Evolutionary conservation across 1,140 invertebrate genomes (phyloP), one percentile per base, ranked within the genome.

Genomic region (Trichomalopsis sarcophagae): DNA sequence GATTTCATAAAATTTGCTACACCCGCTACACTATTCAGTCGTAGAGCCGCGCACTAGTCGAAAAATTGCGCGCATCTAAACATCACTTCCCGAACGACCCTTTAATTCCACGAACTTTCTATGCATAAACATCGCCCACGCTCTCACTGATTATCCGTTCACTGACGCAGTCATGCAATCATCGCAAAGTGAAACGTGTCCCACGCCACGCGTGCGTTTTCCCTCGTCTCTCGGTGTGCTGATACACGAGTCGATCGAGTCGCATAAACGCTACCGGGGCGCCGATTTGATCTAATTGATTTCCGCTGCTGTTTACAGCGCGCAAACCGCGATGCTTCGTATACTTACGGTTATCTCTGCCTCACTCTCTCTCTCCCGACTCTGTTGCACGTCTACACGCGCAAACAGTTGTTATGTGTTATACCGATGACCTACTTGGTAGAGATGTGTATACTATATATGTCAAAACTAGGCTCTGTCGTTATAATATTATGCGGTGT

Each of bases 281-380:
- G 55, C 55, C 55, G 55, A 62, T 62, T 44, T 62, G 55, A 62
- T 62, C 55, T 62, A 62, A 62, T 62, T 62, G 55, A 62, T 62
- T 62, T 62, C 55, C 55, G 55, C 21, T n/a, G 7, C 55, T n/a
- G 55, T 62, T 62, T 62, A 21, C 55, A 62, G 1, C 21, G 17
- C 17, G 55, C 55, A 62, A 62, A 62, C 55, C 17, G 17, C 55
- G 21, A 62, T 5, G 55, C 55, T 62, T 21, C 55, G 17, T 62
- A 36, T 36, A 62, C 55, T 62, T 62, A 27, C 27, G 55, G 40
- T 40, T 62, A n/a, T n/a, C n/a, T n/a, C n/a, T n/a, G 6, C 5
- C 17, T 21, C 17, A 2, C 55, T 62, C 55, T 14, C 55, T 17
- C 55, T n/a, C n/a, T n/a, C n/a, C n/a, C n/a, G 14, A 4, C 17